These are phyloP conservation scores for Zosterops japonicus DNA, from an alignment of 2,113 vertebrate genomes.

Conservation along the genomic window DNA sequence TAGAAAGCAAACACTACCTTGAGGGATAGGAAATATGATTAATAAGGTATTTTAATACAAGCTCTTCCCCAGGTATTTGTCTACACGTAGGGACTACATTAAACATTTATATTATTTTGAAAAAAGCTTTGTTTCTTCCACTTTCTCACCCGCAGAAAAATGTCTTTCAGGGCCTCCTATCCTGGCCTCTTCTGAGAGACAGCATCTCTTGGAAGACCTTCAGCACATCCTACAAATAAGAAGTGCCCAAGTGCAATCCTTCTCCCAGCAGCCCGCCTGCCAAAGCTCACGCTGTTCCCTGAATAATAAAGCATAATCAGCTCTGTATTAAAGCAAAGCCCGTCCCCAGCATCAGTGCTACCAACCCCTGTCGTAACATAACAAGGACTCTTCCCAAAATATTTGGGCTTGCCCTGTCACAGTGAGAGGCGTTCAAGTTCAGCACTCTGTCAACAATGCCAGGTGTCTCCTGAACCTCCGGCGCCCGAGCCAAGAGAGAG, in stretches of 20 bases:
- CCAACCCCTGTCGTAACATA: constrained; percentile 44
- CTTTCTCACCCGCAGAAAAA: background rate
- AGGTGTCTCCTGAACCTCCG: constrained; percentile 36
- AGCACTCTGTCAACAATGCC: constrained; percentile 58
- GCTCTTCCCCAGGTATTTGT: background rate
- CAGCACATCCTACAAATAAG: background rate
- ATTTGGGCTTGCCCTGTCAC: constrained; percentile 50
- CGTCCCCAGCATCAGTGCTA: background rate
- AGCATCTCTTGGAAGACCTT: background rate
- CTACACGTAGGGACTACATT: background rate
- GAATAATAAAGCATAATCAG: constrained; percentile 13
- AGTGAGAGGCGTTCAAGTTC: constrained; percentile 55
- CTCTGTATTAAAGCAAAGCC: background rate
- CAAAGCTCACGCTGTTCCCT: constrained; percentile 5
- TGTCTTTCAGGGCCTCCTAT: background rate
- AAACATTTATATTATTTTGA: background rate
- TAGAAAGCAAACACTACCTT: background rate
- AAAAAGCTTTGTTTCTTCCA: background rate
- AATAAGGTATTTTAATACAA: background rate
- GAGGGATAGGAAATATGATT: background rate
- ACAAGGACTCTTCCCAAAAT: constrained; percentile 55
- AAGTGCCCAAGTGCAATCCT: background rate
- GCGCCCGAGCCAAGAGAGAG: constrained; percentile 38
- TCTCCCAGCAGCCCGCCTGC: background rate
- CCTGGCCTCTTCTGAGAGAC: background rate